Evolutionary conservation across 2,797 vertebrate genomes (phyloP), one percentile per base, ranked within the genome.

Genomic region (Philypnodon macrostomus): DNA sequence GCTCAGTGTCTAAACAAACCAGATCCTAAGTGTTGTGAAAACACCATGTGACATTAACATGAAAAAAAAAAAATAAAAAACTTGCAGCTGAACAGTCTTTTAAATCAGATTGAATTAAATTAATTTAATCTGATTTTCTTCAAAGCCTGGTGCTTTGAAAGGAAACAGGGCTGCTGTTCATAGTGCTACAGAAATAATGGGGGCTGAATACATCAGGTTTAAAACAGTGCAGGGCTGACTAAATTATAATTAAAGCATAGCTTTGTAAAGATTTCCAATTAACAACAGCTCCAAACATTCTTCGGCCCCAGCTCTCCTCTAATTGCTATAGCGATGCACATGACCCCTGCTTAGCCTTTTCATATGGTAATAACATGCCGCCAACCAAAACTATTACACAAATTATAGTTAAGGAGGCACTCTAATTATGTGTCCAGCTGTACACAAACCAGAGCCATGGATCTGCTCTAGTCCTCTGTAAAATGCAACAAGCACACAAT

Each of bases 281-380:
- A 90, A 88, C 84, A 84, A 84, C 77, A 34, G 87, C 85, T 85
- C 81, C 70, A 85, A 89, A 89, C 86, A 90, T 91, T 90, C 87
- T 90, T 90, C 77, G 79, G 83, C 71, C 86, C 85, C 73, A 75
- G 77, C 80, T 76, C 83, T 50, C 64, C 73, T 80, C 87, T 90
- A 88, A 90, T 90, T 90, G 85, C 81, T 83, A 67, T 63, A 71
- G 85, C 75, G 65, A 85, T 80, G 82, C 84, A 84, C 76, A 85
- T 89, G 87, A 90, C 90, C 88, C 85, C 80, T 88, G 85, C 77
- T 87, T 89, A 83, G 87, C 84, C 85, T 85, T 89, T 90, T 91
- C 86, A 90, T 90, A 90, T 90, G 90, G 81, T 90, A 90, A 91
- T 90, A 86, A 86, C 86, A 88, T 79, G 77, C 83, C 72, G 81